Percentiles rank a stretch among this genome's conserved stretches.
These are phyloP conservation scores for Platalea minor DNA, from an alignment of 2,797 vertebrate species.

Conservation along the genomic window DNA sequence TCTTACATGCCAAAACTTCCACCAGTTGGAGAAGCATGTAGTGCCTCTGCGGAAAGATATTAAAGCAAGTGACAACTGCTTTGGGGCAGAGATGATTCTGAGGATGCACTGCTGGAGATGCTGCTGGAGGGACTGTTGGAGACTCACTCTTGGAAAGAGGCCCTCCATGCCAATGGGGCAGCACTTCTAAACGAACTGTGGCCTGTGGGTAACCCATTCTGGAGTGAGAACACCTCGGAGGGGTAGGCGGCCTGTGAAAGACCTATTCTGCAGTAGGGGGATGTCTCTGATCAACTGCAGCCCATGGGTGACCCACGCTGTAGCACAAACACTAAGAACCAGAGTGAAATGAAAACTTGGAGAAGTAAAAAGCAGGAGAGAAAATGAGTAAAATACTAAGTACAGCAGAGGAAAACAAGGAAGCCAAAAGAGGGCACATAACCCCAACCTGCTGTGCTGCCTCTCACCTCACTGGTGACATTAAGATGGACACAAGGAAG, in stretches of 20 bases:
- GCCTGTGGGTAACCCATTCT: neutral
- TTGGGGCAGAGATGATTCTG: neutral
- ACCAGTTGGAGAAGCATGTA: neutral
- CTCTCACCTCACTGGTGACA: neutral
- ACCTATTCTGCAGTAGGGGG: neutral
- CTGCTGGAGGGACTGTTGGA: neutral
- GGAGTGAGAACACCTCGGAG: neutral
- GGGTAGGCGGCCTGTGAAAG: neutral
- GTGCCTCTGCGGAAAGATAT: neutral
- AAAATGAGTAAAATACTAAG: neutral
- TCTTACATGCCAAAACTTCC: neutral
- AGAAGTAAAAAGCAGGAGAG: neutral
- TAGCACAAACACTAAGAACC: neutral
- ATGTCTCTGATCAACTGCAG: neutral
- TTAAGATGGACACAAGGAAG: neutral
- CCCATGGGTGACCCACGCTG: accelerated
- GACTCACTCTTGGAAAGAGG: neutral
- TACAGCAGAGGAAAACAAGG: neutral
- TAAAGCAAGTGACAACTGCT: neutral
- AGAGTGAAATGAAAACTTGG: neutral
- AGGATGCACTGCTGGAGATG: accelerated
- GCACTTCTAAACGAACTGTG: neutral
- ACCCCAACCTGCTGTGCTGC: neutral
- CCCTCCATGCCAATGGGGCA: neutral
- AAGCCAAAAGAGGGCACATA: neutral